Percentiles rank a stretch among this genome's conserved stretches.
These are phyloP conservation scores for Actinemys pallida DNA, from an alignment of 2,113 vertebrate genomes.

Conservation along the genomic window DNA sequence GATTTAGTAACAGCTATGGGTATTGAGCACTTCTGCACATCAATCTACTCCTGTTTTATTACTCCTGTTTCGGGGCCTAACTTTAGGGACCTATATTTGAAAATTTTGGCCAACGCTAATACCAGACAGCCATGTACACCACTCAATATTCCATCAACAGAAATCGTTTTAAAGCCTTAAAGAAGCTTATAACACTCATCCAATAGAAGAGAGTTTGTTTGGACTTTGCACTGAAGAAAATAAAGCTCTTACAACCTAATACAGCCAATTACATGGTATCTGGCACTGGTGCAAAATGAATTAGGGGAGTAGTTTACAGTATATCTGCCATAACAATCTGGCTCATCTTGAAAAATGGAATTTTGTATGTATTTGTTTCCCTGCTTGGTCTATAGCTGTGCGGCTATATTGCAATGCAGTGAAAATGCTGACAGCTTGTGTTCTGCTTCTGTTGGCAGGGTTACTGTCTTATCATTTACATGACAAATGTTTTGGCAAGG, in stretches of 20 bases:
- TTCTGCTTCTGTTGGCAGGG: slow-evolving; percentile 75
- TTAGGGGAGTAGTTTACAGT: slow-evolving; percentile 59
- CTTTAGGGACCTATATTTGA: not conserved
- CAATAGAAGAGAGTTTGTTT: slow-evolving; percentile 18
- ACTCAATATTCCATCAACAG: not conserved
- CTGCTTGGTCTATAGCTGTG: slow-evolving; percentile 62
- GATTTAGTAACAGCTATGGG: not conserved
- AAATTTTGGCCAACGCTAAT: not conserved
- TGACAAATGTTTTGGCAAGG: slow-evolving; percentile 61
- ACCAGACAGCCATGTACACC: not conserved
- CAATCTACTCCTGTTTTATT: not conserved
- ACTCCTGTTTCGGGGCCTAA: not conserved
- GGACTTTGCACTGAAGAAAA: slow-evolving; percentile 44
- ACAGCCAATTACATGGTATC: slow-evolving; percentile 64
- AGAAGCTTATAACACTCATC: slow-evolving; percentile 46
- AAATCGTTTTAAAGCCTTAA: not conserved
- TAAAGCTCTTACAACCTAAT: slow-evolving; percentile 50
- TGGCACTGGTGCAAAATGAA: slow-evolving; percentile 63
- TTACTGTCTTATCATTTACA: slow-evolving; percentile 60
- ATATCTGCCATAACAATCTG: slow-evolving; percentile 67
- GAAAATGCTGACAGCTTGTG: slow-evolving; percentile 75
- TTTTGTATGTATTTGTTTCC: slow-evolving; percentile 69
- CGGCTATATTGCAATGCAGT: slow-evolving; percentile 55
- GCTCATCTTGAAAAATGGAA: slow-evolving; percentile 64
- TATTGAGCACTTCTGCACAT: not conserved